These are phyloP conservation scores for Bufo bufo DNA, from an alignment of 2,113 vertebrate species.

Conservation along the genomic window DNA sequence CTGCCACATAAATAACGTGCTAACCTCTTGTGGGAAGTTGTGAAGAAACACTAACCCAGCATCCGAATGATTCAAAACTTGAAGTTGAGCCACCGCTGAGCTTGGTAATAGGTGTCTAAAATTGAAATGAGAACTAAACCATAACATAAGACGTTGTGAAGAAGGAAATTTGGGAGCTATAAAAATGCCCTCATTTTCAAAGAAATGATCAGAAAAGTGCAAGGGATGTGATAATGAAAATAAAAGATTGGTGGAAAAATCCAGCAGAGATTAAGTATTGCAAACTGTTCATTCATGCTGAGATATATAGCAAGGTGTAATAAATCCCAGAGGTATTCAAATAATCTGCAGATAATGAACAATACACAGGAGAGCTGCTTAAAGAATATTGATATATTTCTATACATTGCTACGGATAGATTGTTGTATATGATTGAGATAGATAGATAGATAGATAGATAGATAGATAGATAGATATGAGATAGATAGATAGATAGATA, in stretches of 20 bases:
- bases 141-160: constrained; percentile 32
- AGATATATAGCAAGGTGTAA: constrained; percentile 54
- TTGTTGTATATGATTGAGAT: neutral
- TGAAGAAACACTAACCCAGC: constrained; percentile 53
- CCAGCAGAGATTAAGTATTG: constrained; percentile 55
- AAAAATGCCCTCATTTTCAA: constrained; percentile 32
- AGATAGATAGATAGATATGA: neutral
- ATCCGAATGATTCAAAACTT: constrained; percentile 52
- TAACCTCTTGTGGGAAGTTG: constrained; percentile 54
- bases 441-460: neutral
- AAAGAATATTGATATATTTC: constrained; percentile 30
- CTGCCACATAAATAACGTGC: constrained; percentile 48
- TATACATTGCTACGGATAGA: neutral
- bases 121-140: constrained; percentile 55
- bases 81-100: constrained; percentile 47
- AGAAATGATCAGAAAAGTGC: constrained; percentile 52
- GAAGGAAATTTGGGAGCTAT: constrained; percentile 38
- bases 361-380: neutral
- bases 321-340: constrained; percentile 31
- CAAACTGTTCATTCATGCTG: constrained; percentile 42
- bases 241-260: constrained; percentile 52
- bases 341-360: constrained; percentile 38
- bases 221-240: constrained; percentile 58
- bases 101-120: constrained; percentile 56
- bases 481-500: neutral